Evolutionary conservation across 2,113 vertebrate genomes (phyloP), one percentile per base, ranked within the genome.

Genomic region (Platysternon megacephalum): DNA sequence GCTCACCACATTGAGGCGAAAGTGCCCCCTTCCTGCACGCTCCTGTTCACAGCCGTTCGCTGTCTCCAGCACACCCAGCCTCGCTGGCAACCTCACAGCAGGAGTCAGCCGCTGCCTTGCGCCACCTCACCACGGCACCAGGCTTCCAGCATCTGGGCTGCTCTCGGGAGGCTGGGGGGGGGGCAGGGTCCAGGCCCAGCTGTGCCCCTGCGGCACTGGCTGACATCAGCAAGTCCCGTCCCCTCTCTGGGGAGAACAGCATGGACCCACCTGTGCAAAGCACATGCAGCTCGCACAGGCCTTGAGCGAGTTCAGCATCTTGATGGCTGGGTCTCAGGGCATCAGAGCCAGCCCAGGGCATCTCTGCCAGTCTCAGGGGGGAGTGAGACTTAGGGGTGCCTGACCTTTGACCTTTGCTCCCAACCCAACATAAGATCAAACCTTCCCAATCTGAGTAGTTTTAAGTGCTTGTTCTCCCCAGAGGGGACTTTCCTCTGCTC

Each of bases 1-100:
- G 97, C 95, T 89, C 94, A 53, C 93, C 96, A 95, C 95, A 88
- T 89, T 93, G 91, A 91, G 88, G 86, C 39, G 39, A 95, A 93
- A 87, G 92, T 96, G 96, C 93, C 97, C 97, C 83, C 74, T 89
- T 84, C 85, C 90, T 5, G 44, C 44, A 3, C 35, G 2, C 74
- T 80, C 53, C 85, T 22, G 5, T 6, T 17, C 14, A 5, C 82
- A 35, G 52, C 3, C 6, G 8, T 56, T 46, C 85, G 21, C 76
- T 48, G 21, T 85, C 35, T 0, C 56, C 5, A 13, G 39, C 85
- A 8, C 6, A 10, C 39, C 29, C 14, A 39, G 52, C 65, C 35
- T 8, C 13, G 22, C 52, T 7, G 44, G 44, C 44, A 12, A 22
- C 35, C n/a, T 72, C 72, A 8, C 29, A 14, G 56, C 56, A 14